Conservation (phyloP, 37 sponge, comb jelly and placozoan species). For the Oopsacas minuta region DNA sequence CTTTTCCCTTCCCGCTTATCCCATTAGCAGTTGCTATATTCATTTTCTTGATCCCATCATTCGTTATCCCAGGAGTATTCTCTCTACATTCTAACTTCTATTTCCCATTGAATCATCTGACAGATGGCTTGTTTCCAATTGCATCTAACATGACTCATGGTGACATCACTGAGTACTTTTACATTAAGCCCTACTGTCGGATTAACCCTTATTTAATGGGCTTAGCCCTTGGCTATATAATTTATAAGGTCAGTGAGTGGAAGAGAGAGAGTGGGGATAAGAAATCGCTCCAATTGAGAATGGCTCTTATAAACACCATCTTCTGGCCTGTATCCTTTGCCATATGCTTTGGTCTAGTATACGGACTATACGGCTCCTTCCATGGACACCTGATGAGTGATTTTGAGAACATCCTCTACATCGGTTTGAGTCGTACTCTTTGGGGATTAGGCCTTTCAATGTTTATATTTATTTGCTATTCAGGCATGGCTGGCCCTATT, state of each 20-base stretch:
- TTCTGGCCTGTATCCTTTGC: not conserved
- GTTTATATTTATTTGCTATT: constrained; percentile 54
- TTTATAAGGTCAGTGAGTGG: constrained; percentile 29
- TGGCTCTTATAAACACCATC: not conserved
- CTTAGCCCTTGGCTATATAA: constrained; percentile 49
- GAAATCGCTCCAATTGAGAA: not conserved
- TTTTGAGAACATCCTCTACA: constrained; percentile 48
- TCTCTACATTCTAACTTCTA: constrained; percentile 23
- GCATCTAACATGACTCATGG: not conserved
- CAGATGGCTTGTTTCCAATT: not conserved
- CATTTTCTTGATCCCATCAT: constrained; percentile 17
- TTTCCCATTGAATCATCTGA: not conserved
- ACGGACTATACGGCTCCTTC: constrained; percentile 37
- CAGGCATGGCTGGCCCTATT: constrained; percentile 55
- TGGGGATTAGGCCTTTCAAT: constrained; percentile 56
- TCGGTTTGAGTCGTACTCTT: constrained; percentile 32
- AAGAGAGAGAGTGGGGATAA: not conserved
- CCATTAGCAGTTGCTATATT: constrained; percentile 30
- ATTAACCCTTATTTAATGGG: constrained; percentile 70
- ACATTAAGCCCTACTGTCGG: constrained; percentile 58
- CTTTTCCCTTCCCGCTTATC: not conserved
- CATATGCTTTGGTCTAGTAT: constrained; percentile 19
- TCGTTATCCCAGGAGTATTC: not conserved
- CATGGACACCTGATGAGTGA: constrained; percentile 32
- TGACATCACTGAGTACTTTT: constrained; percentile 21